Conservation (phyloP, 2,113 vertebrate genomes). For the Desmodus rotundus region DNA sequence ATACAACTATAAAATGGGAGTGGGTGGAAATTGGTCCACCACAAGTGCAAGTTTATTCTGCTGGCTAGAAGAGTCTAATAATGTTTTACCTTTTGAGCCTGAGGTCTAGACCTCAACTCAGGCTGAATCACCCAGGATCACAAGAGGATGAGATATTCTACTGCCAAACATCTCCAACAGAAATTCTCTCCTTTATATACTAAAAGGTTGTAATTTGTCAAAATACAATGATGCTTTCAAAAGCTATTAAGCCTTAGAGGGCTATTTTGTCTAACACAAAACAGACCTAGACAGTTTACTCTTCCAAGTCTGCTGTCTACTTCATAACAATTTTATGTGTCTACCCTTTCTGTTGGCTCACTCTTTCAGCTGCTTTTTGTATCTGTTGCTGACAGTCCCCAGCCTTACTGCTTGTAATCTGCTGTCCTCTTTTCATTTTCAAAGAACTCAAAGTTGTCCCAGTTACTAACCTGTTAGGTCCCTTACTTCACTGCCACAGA, state of each 20-base stretch:
- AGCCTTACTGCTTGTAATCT: not conserved
- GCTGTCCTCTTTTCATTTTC: not conserved
- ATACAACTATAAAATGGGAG: not conserved
- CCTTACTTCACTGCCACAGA: not conserved
- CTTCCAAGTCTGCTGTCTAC: not conserved
- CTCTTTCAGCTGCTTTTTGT: not conserved
- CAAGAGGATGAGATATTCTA: not conserved
- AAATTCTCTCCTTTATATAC: not conserved
- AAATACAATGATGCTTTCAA: not conserved
- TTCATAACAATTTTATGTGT: not conserved
- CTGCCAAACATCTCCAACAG: not conserved
- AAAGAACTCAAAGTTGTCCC: not conserved
- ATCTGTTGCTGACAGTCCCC: not conserved
- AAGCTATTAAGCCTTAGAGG: not conserved
- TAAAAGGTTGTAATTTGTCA: not conserved
- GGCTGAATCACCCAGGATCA: not conserved
- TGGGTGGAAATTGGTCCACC: not conserved
- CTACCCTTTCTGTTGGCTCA: not conserved
- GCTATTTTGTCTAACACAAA: not conserved
- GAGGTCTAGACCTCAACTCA: not conserved
- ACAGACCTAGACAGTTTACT: not conserved
- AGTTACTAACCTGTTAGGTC: not conserved
- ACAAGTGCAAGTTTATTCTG: not conserved
- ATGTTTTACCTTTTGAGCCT: not conserved
- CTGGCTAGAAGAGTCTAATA: not conserved